Evolutionary conservation across 2,113 vertebrate genomes (phyloP), one percentile per base, ranked within the genome.

Genomic region (Suricata suricatta): DNA sequence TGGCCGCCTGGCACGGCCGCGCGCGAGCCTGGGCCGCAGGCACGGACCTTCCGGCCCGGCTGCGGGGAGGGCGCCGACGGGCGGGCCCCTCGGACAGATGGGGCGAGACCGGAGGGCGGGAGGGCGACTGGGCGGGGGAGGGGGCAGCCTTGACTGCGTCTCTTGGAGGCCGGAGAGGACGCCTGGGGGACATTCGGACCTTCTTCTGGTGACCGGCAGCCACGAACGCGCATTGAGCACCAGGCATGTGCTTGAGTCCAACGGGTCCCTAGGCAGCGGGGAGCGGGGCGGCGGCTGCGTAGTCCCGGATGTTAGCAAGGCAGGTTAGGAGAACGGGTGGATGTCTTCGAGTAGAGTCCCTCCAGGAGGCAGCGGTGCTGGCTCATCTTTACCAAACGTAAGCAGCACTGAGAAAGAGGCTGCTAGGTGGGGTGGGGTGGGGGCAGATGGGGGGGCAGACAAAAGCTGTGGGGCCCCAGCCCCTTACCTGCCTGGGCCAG

Each of bases 1-100:
- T 97, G n/a, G 98, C 98, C 0, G 50, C 90, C 50, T 97, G 97
- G 98, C 95, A 94, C 0, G 97, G 98, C 9, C 97, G 95, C 52
- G 98, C 94, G 31, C 96, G 44, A 7, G 60, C 96, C n/a, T n/a
- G n/a, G n/a, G n/a, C n/a, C n/a, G n/a, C 66, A 29, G 27, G 29
- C 98, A 98, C 98, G 98, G 98, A 95, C 0, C 89, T 54, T 31
- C 27, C 0, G 19, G 64, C 25, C 11, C 29, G 10, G 44, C 35
- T 15, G 29, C 3, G 13, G 23, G 35, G n/a, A 11, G 29, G 12
- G 52, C 4, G 5, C 15, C 3, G 14, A 27, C 21, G 9, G 12
- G 41, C 29, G 29, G 63, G 14, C 17, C 16, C 47, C 50, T 29
- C 1, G 21, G 64, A 52, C 38, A 8, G 52, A 12, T 5, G 29